Conservation (phyloP, 2,888 invertebrate species). For the Embidobia sp. region DNA sequence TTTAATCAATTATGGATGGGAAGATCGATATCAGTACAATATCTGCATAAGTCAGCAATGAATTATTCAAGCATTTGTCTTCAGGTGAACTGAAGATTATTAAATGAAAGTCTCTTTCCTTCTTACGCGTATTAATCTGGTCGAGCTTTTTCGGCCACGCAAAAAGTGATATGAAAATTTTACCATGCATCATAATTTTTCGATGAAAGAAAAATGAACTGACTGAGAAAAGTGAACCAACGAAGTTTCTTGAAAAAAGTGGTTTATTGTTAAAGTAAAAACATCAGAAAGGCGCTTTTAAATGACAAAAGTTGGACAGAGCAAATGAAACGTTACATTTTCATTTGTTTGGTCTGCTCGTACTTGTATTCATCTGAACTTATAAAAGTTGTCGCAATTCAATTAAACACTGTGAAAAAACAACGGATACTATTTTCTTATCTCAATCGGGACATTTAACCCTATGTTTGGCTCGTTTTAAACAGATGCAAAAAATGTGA, state of each 20-base stretch:
- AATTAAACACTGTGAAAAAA: conserved; percentile 12
- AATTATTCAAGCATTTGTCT: neutral
- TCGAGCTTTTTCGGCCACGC: no score
- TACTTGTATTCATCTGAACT: conserved; percentile 19
- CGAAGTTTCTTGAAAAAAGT: no score
- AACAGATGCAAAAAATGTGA: neutral
- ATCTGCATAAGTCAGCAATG: conserved; percentile 13
- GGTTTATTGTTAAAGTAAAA: no score
- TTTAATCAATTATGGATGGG: conserved; percentile 8
- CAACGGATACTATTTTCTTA: conserved; percentile 25
- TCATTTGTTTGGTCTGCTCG: no score
- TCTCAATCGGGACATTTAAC: conserved; percentile 14
- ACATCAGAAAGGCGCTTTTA: neutral
- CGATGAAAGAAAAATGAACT: no score
- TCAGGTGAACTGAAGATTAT: neutral
- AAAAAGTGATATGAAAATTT: no score
- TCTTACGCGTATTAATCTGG: no score
- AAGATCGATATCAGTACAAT: conserved; percentile 1
- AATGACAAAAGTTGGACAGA: neutral
- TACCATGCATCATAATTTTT: no score
- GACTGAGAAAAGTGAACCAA: no score
- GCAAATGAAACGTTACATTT: neutral
- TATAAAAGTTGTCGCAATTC: conserved; percentile 20
- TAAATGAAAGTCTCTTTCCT: neutral
- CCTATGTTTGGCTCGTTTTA: conserved; percentile 2